Percentiles rank a stretch among this genome's conserved stretches.
phyloP scores from a whole-genome alignment of 2,113 vertebrate genomes.

The Hypanus sabinus region DNA sequence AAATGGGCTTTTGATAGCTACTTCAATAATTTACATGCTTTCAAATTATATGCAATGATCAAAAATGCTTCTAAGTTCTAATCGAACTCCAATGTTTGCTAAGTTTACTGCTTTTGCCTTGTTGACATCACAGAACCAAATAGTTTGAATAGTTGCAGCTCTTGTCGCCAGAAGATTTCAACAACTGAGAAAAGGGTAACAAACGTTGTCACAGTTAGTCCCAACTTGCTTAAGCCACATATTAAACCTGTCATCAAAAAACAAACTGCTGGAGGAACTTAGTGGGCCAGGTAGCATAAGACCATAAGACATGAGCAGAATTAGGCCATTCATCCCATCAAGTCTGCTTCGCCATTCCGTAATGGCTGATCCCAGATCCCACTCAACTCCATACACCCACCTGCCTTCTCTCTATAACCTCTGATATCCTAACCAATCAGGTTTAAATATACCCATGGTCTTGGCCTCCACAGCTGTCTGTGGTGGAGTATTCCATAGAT shows the following conservation, averaged over 20 bases:
- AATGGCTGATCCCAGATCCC: too few species aligned
- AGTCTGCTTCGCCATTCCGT: too few species aligned
- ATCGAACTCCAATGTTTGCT: neutral
- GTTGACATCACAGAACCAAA: neutral
- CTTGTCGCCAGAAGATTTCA: neutral
- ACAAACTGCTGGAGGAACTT: too few species aligned
- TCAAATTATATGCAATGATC: neutral
- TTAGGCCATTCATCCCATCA: too few species aligned
- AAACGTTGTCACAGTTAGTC: neutral
- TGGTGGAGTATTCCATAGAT: too few species aligned
- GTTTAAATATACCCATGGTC: too few species aligned
- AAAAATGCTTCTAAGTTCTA: neutral
- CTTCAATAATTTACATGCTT: conserved; percentile 15
- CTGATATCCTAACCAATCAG: too few species aligned
- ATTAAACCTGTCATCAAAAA: neutral
- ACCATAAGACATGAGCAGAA: too few species aligned
- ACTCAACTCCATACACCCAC: too few species aligned
- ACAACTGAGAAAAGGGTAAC: neutral
- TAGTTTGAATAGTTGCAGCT: neutral
- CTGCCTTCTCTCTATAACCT: too few species aligned
- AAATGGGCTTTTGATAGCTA: conserved; percentile 23
- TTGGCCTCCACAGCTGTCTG: too few species aligned
- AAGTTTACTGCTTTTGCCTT: neutral
- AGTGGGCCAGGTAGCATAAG: too few species aligned
- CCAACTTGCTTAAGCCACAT: neutral